A percentile compares a stretch with the other conserved stretches of the same genome.
phyloP scores from a whole-genome alignment of 2,113 vertebrate species.

The Cebus imitator region DNA sequence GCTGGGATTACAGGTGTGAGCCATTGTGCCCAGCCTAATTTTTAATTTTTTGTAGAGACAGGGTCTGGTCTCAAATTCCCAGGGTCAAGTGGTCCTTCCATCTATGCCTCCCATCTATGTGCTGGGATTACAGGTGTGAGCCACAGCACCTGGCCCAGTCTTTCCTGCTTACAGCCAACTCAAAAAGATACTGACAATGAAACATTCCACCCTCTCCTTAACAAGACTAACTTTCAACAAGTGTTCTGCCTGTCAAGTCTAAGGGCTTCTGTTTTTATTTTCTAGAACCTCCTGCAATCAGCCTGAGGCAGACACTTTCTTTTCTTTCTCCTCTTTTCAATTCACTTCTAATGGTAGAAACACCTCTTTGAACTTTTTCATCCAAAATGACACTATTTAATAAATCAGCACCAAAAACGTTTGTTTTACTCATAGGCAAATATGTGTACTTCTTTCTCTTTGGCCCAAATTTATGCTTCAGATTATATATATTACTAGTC shows the following conservation, averaged over 20 bases:
- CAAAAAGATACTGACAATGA: neutral
- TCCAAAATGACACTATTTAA: neutral
- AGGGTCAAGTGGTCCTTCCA: too few species aligned
- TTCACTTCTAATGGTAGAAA: neutral
- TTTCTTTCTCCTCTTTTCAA: neutral
- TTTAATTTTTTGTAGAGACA: too few species aligned
- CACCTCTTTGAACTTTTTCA: neutral
- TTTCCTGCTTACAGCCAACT: neutral
- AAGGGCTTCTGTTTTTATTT: neutral
- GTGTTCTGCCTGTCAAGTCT: neutral
- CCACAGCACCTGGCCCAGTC: neutral
- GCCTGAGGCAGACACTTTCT: neutral
- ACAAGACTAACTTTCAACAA: neutral
- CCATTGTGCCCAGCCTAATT: fast-evolving
- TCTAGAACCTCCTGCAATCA: neutral
- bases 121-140: too few species aligned
- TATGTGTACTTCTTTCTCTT: neutral
- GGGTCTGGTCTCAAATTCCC: too few species aligned
- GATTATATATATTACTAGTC: neutral
- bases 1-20: too few species aligned
- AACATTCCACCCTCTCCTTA: neutral
- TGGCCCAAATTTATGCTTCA: neutral
- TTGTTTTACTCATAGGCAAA: neutral
- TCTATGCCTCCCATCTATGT: too few species aligned
- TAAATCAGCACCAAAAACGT: neutral